Base-by-base conservation (phyloP, 2,113 vertebrate species). In the Xenopus borealis region DNA sequence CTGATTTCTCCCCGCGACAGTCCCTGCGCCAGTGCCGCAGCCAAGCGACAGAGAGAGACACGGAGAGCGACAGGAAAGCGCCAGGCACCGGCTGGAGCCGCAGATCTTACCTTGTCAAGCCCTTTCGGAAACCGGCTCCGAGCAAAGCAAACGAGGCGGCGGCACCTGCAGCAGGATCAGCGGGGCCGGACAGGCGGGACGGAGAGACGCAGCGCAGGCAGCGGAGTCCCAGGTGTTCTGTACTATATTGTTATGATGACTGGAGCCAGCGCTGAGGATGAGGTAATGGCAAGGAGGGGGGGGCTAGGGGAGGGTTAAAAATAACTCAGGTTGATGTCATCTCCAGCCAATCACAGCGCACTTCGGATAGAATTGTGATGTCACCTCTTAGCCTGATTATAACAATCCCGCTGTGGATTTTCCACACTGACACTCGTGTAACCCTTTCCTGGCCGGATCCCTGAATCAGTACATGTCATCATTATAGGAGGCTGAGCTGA, bases 251-350 rank as follows among this genome's bases (percentile, higher is more conserved):
- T 76, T 76, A 76, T 76, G 73, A 62, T 76, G 73, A 76, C 73
- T 76, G 66, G 73, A 76, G 73, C 73, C 73, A 76, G 66, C 73
- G 69, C 45, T 63, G 64, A 69, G 18, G 73, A 76, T 76, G 73
- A 76, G 73, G 73, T 76, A 69, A 76, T 76, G 73, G 20, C 65
- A 50, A 50, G 65, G 44, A 44, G 19, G 65, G 14, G 62, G 13
- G 33, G 30, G 62, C 14, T 52, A 69, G 55, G 75, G 69, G 68
- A 72, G 63, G 20, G 75, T 67, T 78, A 72, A 78, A 78, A 78
- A 78, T 72, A 72, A 72, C 75, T 71, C 75, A 78, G 75, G 68
- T 78, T 78, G 75, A 78, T 78, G 75, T 78, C 75, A 78, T 78
- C 69, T 71, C 68, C 63, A 72, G 69, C 75, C 75, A 78, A 78